phyloP scores from a whole-genome alignment of 64 coral and sea anemone species.

The Stichodactyla helianthus region DNA sequence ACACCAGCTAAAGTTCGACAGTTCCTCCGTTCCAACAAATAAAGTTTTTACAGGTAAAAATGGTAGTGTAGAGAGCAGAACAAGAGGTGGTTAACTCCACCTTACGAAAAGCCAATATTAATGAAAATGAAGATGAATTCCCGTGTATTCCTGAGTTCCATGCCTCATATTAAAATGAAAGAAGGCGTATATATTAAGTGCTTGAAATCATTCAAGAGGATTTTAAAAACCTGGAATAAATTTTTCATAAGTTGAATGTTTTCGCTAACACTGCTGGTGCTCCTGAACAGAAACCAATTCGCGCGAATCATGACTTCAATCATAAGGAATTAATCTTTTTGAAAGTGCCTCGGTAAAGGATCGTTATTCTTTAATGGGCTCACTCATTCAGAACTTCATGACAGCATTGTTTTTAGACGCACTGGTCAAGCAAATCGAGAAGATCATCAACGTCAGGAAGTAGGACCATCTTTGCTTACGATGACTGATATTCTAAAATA shows the following conservation, averaged over 20 bases:
- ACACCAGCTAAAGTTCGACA: constrained; percentile 18
- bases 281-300: neutral
- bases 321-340: neutral
- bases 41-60: constrained; percentile 10
- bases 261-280: constrained; percentile 1
- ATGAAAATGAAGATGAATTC: neutral
- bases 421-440: neutral
- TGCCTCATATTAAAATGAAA: neutral
- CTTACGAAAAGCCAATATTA: neutral
- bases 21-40: constrained; percentile 14
- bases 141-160: neutral
- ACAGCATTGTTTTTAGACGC: neutral
- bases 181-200: neutral
- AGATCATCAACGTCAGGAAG: neutral
- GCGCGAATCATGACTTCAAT: constrained; percentile 12
- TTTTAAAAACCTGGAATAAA: neutral
- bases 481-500: neutral
- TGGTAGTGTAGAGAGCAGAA: neutral
- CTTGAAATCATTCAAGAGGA: neutral
- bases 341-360: neutral
- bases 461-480: neutral
- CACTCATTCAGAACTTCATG: neutral
- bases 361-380: neutral
- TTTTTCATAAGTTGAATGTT: constrained; percentile 6
- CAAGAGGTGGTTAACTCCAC: neutral